phyloP scores from a whole-genome alignment of 1,140 invertebrate genomes.

The Psix sp. region DNA sequence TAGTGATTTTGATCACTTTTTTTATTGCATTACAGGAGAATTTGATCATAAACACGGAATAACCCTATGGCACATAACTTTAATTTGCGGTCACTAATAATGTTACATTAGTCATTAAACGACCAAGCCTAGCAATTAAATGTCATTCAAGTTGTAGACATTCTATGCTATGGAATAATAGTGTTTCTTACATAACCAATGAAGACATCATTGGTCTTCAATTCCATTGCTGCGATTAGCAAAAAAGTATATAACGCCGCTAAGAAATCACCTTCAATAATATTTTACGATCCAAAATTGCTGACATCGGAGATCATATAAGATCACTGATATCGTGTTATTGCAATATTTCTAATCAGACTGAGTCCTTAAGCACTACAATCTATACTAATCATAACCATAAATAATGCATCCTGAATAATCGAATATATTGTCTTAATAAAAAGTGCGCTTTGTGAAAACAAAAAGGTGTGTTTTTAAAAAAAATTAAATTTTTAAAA shows the following conservation, averaged over 20 bases:
- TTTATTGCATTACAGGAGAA: too few relatives aligned
- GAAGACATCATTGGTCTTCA: constrained; percentile 33
- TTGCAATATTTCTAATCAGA: too few relatives aligned
- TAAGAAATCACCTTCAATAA: constrained; percentile 22
- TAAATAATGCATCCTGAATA: too few relatives aligned
- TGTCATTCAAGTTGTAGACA: constrained; percentile 29
- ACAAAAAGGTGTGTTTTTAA: too few relatives aligned
- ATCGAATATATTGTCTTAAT: too few relatives aligned
- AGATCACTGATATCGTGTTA: constrained; percentile 16
- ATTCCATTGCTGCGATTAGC: neutral
- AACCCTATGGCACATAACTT: constrained; percentile 14
- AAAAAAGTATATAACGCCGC: constrained; percentile 21
- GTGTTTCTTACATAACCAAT: constrained; percentile 22
- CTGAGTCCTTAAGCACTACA: too few relatives aligned
- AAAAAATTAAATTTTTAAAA: too few relatives aligned
- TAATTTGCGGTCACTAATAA: constrained; percentile 18
- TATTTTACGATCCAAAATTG: constrained; percentile 42
- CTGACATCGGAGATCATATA: constrained; percentile 22
- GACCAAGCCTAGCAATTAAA: constrained; percentile 30
- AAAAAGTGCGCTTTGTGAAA: too few relatives aligned
- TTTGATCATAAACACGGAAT: constrained; percentile 42
- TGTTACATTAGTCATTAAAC: constrained; percentile 32
- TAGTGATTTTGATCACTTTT: too few relatives aligned
- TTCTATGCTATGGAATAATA: constrained; percentile 25
- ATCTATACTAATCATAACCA: too few relatives aligned